Conservation (phyloP, 1,140 invertebrate genomes). For the Rhysida immarginata region DNA sequence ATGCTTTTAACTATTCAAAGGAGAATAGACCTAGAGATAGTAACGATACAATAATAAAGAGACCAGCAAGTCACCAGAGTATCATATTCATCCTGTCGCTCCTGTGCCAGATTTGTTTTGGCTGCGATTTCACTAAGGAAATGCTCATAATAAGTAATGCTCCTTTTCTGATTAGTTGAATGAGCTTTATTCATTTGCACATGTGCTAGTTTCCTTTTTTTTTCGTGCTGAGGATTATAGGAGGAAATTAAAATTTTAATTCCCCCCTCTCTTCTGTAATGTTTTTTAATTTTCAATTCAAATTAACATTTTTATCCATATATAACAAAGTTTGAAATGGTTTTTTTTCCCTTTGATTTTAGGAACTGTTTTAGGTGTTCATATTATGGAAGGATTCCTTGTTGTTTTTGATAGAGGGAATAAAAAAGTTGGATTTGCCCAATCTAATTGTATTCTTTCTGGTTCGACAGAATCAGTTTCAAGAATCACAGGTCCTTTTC, state of each 20-base stretch:
- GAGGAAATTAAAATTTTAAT: constrained; percentile 16
- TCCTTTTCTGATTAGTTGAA: constrained; percentile 13
- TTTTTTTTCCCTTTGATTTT: constrained; percentile 21
- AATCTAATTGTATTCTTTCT: constrained; percentile 24
- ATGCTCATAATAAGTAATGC: constrained; percentile 19
- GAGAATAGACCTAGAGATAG: too few species aligned
- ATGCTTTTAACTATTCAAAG: too few species aligned
- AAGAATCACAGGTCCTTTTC: background rate
- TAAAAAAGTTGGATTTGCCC: constrained; percentile 22
- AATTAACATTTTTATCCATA: background rate
- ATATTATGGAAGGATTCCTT: constrained; percentile 29
- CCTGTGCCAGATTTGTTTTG: too few species aligned
- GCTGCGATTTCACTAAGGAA: too few species aligned
- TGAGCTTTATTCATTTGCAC: too few species aligned
- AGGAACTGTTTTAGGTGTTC: constrained; percentile 27
- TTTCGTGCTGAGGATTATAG: too few species aligned
- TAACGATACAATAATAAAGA: too few species aligned
- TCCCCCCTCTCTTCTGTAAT: constrained; percentile 22
- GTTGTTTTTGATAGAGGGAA: constrained; percentile 26
- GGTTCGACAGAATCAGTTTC: background rate
- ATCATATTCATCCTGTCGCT: too few species aligned
- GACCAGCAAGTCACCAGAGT: too few species aligned
- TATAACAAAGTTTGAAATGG: background rate
- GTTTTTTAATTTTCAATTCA: background rate
- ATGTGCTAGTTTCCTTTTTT: too few species aligned